phyloP scores from a whole-genome alignment of 2,888 invertebrate genomes.

The Allolobophora icterica region DNA sequence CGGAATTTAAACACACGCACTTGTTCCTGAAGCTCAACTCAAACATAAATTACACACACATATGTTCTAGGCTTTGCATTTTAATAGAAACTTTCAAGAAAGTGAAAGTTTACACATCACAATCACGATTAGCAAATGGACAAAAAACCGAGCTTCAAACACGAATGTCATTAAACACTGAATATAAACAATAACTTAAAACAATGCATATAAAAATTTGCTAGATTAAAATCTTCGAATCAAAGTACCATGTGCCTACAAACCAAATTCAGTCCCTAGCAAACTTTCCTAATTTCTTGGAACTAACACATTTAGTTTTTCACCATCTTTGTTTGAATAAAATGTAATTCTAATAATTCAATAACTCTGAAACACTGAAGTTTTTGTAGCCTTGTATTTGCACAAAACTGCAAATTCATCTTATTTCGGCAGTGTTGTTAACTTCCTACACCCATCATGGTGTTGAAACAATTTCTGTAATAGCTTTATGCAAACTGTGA shows the following conservation, averaged over 20 bases:
- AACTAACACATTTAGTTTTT: not conserved
- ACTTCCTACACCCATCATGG: not conserved
- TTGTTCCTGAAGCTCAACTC: not conserved
- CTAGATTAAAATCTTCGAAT: not conserved
- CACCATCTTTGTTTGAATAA: constrained; percentile 3
- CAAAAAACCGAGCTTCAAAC: not conserved
- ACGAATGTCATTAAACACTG: not conserved
- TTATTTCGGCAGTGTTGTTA: not conserved
- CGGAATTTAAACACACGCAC: not conserved
- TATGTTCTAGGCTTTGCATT: not conserved
- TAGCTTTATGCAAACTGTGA: not conserved
- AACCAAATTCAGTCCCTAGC: not conserved
- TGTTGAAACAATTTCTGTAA: not conserved
- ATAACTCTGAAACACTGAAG: not conserved
- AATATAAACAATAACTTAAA: not conserved
- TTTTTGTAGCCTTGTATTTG: not conserved
- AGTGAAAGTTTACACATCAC: not conserved
- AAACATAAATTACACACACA: not conserved
- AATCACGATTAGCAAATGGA: too few species aligned
- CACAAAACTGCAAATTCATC: not conserved
- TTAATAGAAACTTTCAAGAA: not conserved
- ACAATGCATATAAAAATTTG: not conserved
- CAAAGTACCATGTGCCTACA: not conserved
- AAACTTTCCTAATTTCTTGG: not conserved
- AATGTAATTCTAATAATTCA: not conserved